Conservation (phyloP, 2,113 vertebrate species). For the Agapornis roseicollis region DNA sequence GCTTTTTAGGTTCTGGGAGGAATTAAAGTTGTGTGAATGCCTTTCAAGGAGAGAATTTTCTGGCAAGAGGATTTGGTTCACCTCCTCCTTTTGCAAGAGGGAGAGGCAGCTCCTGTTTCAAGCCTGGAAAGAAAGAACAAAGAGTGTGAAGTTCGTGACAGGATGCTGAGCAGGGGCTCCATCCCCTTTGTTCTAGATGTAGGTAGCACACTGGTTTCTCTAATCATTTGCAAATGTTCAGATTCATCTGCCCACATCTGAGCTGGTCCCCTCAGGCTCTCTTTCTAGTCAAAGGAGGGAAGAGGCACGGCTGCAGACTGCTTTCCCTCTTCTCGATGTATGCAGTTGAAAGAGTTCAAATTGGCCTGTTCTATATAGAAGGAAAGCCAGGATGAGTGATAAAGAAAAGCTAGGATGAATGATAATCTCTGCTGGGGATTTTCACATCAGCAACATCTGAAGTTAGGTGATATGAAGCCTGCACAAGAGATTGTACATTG, state of each 20-base stretch:
- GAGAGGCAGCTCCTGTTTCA: neutral
- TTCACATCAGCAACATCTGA: constrained; percentile 35
- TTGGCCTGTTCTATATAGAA: neutral
- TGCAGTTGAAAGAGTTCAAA: neutral
- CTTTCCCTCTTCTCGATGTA: neutral
- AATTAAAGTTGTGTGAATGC: neutral
- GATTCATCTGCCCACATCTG: neutral
- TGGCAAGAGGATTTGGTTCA: neutral
- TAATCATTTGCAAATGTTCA: constrained; percentile 34
- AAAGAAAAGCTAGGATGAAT: neutral
- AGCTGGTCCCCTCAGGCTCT: neutral
- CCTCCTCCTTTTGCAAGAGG: neutral
- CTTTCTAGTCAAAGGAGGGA: neutral
- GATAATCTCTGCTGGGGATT: neutral
- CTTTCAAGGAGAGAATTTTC: neutral
- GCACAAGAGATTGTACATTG: neutral
- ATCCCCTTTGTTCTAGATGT: neutral
- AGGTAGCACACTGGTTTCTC: neutral
- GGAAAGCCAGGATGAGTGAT: neutral
- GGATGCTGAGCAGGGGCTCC: neutral
- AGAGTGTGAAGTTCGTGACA: neutral
- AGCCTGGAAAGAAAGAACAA: constrained; percentile 9
- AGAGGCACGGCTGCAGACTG: neutral
- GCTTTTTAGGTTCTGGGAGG: neutral
- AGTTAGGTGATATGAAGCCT: neutral